Percentiles rank a stretch among this genome's conserved stretches.
phyloP scores from a whole-genome alignment of 2,113 vertebrate species.

The Agelaius phoeniceus region DNA sequence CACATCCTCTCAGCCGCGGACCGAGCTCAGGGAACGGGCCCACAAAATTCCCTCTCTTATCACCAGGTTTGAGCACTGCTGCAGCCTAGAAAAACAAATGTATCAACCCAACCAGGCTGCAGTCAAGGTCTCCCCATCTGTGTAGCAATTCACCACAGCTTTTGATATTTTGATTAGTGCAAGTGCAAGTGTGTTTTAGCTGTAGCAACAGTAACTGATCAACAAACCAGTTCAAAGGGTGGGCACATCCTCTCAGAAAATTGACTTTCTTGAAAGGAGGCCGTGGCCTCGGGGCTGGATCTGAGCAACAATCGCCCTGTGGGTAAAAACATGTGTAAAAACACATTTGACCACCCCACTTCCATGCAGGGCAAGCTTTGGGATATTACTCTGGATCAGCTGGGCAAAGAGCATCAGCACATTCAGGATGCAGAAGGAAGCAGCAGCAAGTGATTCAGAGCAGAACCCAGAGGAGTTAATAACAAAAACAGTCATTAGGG shows the following conservation, averaged over 20 bases:
- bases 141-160: background rate
- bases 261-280: background rate
- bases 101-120: background rate
- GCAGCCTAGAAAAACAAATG: background rate
- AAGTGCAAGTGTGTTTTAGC: background rate
- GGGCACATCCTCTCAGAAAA: background rate
- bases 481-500: rapidly evolving
- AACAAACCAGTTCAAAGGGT: background rate
- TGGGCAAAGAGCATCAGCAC: background rate
- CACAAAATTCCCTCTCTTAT: background rate
- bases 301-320: background rate
- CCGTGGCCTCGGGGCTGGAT: rapidly evolving
- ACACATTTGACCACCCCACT: background rate
- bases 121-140: background rate
- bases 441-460: background rate
- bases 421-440: background rate
- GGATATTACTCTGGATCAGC: background rate
- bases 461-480: background rate
- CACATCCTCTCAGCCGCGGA: background rate
- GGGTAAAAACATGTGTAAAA: background rate
- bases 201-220: background rate
- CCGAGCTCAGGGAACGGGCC: background rate
- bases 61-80: background rate
- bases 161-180: background rate
- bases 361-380: rapidly evolving